Conservation (phyloP, 2,888 invertebrate species). For the Pollenia amentaria region DNA sequence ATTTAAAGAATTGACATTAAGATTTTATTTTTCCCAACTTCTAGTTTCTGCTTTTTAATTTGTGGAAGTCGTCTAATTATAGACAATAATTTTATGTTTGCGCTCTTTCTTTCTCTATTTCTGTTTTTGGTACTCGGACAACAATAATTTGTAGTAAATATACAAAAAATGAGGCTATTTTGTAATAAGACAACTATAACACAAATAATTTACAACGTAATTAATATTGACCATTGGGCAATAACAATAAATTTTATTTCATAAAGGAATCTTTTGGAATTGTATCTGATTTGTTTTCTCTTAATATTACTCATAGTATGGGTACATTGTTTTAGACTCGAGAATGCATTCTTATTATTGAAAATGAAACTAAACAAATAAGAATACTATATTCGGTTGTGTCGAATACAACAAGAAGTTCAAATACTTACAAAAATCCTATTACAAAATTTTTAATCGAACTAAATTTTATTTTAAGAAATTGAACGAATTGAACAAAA, state of each 20-base stretch:
- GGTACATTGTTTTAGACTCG: neutral
- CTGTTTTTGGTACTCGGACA: neutral
- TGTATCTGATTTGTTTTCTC: neutral
- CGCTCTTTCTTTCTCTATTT: neutral
- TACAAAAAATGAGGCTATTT: slow-evolving; percentile 40
- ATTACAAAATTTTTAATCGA: too few species aligned
- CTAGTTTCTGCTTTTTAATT: slow-evolving; percentile 7
- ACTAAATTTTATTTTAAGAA: too few species aligned
- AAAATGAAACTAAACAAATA: too few species aligned
- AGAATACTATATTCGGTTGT: too few species aligned
- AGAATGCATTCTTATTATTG: neutral
- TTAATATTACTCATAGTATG: neutral
- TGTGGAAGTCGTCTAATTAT: slow-evolving; percentile 45
- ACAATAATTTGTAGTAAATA: slow-evolving; percentile 33
- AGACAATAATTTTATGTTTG: slow-evolving; percentile 16
- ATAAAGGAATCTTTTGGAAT: slow-evolving; percentile 35
- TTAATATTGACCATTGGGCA: slow-evolving; percentile 61
- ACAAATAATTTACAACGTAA: slow-evolving; percentile 65
- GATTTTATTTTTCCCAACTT: slow-evolving; percentile 15
- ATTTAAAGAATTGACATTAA: slow-evolving; percentile 41
- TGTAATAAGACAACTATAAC: slow-evolving; percentile 54
- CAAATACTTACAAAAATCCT: too few species aligned
- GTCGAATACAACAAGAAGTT: too few species aligned
- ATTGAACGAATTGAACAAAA: too few species aligned
- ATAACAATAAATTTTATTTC: slow-evolving; percentile 50